Conservation (phyloP, 2,113 vertebrate genomes). For the Alces alces region DNA sequence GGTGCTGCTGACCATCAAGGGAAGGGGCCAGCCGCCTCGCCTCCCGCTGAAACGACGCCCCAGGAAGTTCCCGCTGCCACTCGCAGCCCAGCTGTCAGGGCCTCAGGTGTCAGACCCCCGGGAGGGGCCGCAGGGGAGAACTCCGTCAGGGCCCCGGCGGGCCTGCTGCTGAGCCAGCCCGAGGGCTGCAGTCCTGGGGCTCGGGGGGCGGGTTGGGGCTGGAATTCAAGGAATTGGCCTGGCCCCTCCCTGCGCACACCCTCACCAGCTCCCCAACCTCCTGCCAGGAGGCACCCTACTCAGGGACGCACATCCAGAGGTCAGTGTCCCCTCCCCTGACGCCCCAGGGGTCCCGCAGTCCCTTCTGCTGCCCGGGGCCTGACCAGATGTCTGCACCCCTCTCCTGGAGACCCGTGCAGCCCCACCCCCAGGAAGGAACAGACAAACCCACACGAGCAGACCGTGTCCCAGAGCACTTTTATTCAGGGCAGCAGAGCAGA, state of each 20-base stretch:
- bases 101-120: not conserved
- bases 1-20: not conserved
- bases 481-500: conserved; percentile 82
- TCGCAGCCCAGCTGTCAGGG: not conserved
- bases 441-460: conserved; percentile 66
- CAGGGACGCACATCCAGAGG: not conserved
- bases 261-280: not conserved
- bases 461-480: conserved; percentile 79
- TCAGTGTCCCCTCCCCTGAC: not conserved
- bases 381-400: not conserved
- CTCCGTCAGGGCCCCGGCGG: not conserved
- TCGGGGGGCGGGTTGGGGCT: not conserved
- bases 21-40: not conserved
- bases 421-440: conserved; percentile 44
- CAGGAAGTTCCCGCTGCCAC: not conserved
- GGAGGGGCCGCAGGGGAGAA: not conserved
- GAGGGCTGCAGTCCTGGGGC: not conserved
- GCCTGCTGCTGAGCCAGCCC: not conserved
- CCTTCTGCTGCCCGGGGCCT: not conserved
- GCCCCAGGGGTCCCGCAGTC: not conserved
- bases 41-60: not conserved
- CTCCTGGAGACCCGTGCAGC: not conserved
- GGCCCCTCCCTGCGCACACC: not conserved
- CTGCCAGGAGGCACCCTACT: not conserved
- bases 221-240: not conserved